A percentile compares a stretch with the other conserved stretches of the same genome.
Evolutionary conservation across 2,888 invertebrate genomes (phyloP).

Genomic region (Tenthredo mesomela): DNA sequence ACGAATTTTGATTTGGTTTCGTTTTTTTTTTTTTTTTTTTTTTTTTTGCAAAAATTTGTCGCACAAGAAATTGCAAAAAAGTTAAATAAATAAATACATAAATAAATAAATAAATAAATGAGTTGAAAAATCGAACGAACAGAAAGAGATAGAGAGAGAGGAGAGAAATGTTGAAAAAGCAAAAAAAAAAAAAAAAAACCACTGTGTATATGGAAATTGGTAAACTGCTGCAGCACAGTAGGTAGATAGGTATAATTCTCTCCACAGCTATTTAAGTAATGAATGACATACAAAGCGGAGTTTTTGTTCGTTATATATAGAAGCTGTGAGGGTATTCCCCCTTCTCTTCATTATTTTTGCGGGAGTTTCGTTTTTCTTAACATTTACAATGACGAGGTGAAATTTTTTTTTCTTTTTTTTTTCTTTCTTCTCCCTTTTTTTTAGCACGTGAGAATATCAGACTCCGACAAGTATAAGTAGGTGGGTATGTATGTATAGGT

Average conservation of each 20-base stretch:
- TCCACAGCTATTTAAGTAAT: background rate
- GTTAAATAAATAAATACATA: too few species aligned
- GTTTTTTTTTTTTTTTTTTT: too few species aligned
- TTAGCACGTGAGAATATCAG: constrained; percentile 4
- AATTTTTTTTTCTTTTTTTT: too few species aligned
- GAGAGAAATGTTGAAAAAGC: too few species aligned
- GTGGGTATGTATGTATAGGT: too few species aligned
- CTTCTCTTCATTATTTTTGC: background rate
- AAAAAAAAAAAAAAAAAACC: background rate
- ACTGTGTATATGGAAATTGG: background rate
- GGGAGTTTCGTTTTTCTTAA: background rate
- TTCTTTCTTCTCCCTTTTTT: background rate
- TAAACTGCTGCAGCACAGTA: background rate
- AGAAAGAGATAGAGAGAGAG: too few species aligned
- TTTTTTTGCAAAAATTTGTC: too few species aligned
- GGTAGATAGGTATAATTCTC: background rate
- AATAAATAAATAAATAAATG: too few species aligned
- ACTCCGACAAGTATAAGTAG: too few species aligned
- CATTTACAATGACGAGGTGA: background rate
- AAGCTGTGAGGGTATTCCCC: background rate
- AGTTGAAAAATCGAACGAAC: too few species aligned
- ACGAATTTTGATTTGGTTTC: too few species aligned
- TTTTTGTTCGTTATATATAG: background rate
- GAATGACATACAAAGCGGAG: background rate
- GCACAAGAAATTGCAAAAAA: too few species aligned